Base-by-base conservation (phyloP, 2,888 invertebrate species). In the Seira musarum region DNA sequence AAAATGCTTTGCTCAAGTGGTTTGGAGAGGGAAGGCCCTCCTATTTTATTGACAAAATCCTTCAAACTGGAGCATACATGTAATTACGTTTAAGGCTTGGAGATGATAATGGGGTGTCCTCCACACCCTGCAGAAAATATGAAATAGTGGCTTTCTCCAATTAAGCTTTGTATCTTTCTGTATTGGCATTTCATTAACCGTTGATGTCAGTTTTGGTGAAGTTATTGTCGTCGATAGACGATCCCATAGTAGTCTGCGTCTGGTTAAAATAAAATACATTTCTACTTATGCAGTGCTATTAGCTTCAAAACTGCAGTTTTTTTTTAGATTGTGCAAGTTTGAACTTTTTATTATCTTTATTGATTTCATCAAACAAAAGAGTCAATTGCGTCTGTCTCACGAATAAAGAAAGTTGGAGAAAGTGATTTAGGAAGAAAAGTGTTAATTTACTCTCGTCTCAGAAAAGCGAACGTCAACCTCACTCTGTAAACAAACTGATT, bases 401-500 rank as follows among this genome's bases (percentile, higher is more conserved):
- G 53, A 53, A 53, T 13, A 53, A 53, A 53, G 13, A 13, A 53
- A 53, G 53, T 53, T 60, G 60, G 19, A 60, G 60, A 60, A 60
- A 60, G 60, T 60, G 60, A 60, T 13, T 49, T n/a, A 3, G 15
- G 49, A 13, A 49, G 49, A 49, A 40, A 49, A 49, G 49, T 49
- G 49, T 49, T 60, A 60, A 60, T 60, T 60, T 60, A 21, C 60
- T 60, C 13, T 10, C 21, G 2, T 21, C 13, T 53, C 53, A n/a
- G 13, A 15, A 17, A 15, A n/a, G 17, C n/a, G 13, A 53, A 53
- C 53, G 60, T 60, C 60, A 60, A 60, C 60, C 21, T 60, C 19
- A 60, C 22, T 35, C 30, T 19, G 70, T 22, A 71, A 64, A 64
- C 71, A 71, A 71, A 71, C 71, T 49, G 64, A 71, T 46, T 64